Evolutionary conservation across 2,797 vertebrate genomes (phyloP).

Genomic region (Hippocampus kuda): DNA sequence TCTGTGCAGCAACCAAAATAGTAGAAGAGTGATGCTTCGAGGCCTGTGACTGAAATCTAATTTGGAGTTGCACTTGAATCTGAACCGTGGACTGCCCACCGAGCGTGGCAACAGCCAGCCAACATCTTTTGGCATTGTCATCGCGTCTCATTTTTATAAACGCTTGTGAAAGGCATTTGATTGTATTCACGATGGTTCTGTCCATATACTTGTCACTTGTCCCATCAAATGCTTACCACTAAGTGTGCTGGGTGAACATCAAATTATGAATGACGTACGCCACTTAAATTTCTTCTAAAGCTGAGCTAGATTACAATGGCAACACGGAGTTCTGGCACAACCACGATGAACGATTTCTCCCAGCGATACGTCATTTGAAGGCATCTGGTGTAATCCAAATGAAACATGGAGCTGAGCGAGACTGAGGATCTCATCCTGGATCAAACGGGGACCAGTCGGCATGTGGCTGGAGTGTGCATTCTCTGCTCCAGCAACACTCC

Average conservation of each 20-base stretch:
- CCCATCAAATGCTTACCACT: not conserved
- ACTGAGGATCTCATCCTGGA: not conserved
- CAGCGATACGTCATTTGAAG: not conserved
- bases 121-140: too few relatives aligned
- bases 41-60: not conserved
- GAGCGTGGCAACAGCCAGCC: not conserved
- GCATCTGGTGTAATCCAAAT: not conserved
- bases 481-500: conserved; percentile 20
- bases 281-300: not conserved
- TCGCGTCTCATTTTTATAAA: too few relatives aligned
- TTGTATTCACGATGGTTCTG: too few relatives aligned
- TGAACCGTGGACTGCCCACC: not conserved
- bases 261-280: not conserved
- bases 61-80: not conserved
- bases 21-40: not conserved
- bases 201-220: not conserved
- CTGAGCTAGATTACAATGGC: not conserved
- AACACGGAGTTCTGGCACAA: not conserved
- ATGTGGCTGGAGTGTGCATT: conserved; percentile 2
- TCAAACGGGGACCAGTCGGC: not conserved
- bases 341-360: not conserved
- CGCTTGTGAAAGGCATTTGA: too few relatives aligned
- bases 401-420: not conserved
- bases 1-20: not conserved
- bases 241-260: not conserved